Evolutionary conservation across 2,113 vertebrate genomes (phyloP), one percentile per base, ranked within the genome.

Genomic region (Brachyhypopomus occidentalis): DNA sequence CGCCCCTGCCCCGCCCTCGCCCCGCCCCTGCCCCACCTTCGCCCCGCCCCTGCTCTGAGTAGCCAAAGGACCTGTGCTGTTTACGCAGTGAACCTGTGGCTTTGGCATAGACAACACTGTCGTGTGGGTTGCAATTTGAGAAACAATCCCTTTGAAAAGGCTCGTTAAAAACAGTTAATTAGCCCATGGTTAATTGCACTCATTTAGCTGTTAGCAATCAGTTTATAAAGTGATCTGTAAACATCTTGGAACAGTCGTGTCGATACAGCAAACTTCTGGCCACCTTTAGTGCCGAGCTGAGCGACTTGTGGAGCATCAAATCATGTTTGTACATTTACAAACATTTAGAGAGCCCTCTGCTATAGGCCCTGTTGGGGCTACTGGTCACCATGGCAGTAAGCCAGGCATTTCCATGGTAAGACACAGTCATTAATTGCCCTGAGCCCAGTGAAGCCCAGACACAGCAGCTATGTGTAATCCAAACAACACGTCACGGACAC

Each of bases 301-400:
- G 38, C 22, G 9, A 63, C 25, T 77, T 48, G 27, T 25, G 41
- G n/a, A 38, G 30, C 59, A 22, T 23, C 30, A 23, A 30, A 59
- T 58, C 36, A 78, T 38, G 64, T 59, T 70, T 69, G 55, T 56
- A 41, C 30, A 38, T 59, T 70, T 38, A 12, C 69, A 34, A 27
- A 17, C 56, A 22, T 79, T 79, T 72, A 60, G 12, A 72, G 22
- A 72, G 58, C 56, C 58, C 77, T 62, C 52, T 0, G 17, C 67
- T 72, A 48, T 30, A 20, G 30, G 77, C 30, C 66, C 55, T 59
- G 59, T 55, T 62, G 64, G 60, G 70, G 77, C 56, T 52, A 79
- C 22, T 72, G 55, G 71, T 79, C 55, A 0, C 55, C 55, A 45
- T 58, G 66, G 77, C 77, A 20, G 55, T 22, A 12, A 19, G 66